phyloP scores from a whole-genome alignment of 2,797 vertebrate species.

The Anguilla marmorata region DNA sequence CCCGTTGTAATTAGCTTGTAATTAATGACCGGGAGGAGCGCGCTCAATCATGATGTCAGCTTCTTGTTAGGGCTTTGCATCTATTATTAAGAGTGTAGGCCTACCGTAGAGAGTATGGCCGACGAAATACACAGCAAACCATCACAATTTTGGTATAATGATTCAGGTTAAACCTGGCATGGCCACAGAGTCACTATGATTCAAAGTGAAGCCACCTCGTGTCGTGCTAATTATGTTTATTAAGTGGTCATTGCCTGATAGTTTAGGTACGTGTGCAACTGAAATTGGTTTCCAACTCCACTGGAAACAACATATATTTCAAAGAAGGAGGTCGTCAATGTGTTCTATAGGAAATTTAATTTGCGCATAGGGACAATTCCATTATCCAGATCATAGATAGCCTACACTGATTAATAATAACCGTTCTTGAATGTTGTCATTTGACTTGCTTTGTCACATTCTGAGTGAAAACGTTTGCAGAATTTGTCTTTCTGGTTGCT shows the following conservation, averaged over 20 bases:
- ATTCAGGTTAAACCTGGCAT: neutral
- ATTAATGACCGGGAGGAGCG: constrained; percentile 3
- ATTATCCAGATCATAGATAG: neutral
- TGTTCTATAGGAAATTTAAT: neutral
- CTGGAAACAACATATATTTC: neutral
- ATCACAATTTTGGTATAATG: neutral
- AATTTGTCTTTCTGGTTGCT: neutral
- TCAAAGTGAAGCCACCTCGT: neutral
- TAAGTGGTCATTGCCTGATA: neutral
- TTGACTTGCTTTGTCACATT: neutral
- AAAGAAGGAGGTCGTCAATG: neutral
- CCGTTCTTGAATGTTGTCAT: neutral
- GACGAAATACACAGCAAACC: neutral
- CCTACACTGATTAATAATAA: neutral
- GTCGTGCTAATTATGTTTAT: neutral
- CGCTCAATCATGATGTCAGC: constrained; percentile 7
- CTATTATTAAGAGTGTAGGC: neutral
- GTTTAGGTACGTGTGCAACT: neutral
- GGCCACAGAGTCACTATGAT: neutral
- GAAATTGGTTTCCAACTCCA: neutral
- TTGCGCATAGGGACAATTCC: neutral
- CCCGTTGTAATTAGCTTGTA: neutral
- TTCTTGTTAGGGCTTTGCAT: neutral
- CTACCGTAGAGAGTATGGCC: neutral
- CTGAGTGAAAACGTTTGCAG: neutral